These are phyloP conservation scores for Pagetopsis macropterus DNA, from an alignment of 2,797 vertebrate genomes.

Conservation along the genomic window DNA sequence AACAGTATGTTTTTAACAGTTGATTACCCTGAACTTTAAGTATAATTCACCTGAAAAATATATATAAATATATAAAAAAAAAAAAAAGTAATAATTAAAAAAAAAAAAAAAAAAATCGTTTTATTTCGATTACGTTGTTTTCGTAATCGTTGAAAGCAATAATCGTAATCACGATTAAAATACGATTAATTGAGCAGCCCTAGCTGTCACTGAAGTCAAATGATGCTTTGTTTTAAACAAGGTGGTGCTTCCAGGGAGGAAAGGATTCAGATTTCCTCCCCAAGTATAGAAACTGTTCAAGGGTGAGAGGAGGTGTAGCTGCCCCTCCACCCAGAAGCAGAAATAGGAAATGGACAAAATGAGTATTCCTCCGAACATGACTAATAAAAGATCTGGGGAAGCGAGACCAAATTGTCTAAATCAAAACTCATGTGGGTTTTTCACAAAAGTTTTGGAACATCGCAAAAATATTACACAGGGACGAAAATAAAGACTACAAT, in stretches of 20 bases:
- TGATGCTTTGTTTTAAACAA: constrained; percentile 8
- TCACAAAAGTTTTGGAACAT: not conserved
- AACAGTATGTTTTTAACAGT: too few relatives aligned
- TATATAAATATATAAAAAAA: too few relatives aligned
- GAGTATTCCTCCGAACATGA: constrained; percentile 26
- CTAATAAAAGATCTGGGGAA: constrained; percentile 29
- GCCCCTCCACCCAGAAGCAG: constrained; percentile 36
- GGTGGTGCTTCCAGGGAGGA: constrained; percentile 49
- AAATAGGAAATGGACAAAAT: constrained; percentile 50
- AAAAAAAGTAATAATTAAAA: too few relatives aligned
- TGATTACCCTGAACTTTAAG: too few relatives aligned
- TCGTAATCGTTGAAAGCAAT: too few relatives aligned
- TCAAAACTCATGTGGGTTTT: constrained; percentile 2
- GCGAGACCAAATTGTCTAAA: constrained; percentile 9
- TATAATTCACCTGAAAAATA: too few relatives aligned
- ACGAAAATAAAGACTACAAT: constrained; percentile 1
- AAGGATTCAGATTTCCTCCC: constrained; percentile 63
- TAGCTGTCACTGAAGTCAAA: constrained; percentile 8
- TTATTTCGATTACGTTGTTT: too few relatives aligned
- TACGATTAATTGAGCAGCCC: too few relatives aligned
- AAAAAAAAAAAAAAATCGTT: too few relatives aligned
- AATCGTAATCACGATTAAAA: too few relatives aligned
- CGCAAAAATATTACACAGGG: not conserved
- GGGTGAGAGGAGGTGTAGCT: constrained; percentile 33
- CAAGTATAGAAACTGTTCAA: constrained; percentile 32